Percentiles rank a stretch among this genome's conserved stretches.
Conservation (phyloP, 2,888 invertebrate genomes). For the Erebia palarica region DNA sequence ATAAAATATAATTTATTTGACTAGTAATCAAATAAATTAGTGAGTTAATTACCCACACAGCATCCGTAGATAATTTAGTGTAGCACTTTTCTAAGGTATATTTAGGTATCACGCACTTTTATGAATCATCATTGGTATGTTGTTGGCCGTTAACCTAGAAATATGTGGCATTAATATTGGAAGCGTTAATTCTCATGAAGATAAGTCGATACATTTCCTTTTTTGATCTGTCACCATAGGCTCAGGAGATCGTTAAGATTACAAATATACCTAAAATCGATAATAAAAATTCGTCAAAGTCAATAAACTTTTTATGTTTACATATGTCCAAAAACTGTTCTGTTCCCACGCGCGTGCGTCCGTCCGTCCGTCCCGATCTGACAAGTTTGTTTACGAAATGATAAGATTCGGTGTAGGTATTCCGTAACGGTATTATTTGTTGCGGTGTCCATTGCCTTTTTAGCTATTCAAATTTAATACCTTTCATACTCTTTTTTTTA, state of each 20-base stretch:
- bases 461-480: conserved; percentile 23
- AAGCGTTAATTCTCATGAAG: background rate
- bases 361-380: conserved; percentile 30
- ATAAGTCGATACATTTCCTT: background rate
- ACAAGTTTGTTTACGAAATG: conserved; percentile 40
- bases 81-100: too few species aligned
- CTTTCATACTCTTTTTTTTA: background rate
- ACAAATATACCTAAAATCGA: conserved; percentile 5
- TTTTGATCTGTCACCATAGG: background rate
- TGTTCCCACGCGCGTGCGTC: conserved; percentile 46
- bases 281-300: conserved; percentile 32
- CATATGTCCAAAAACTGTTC: conserved; percentile 43
- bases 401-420: conserved; percentile 31
- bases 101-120: too few species aligned
- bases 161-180: background rate
- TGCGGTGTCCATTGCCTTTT: conserved; percentile 20
- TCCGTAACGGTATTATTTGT: conserved; percentile 32
- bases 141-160: too few species aligned
- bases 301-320: conserved; percentile 45
- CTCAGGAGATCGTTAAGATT: conserved; percentile 1
- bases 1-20: too few species aligned
- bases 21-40: too few species aligned
- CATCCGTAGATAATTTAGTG: too few species aligned
- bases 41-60: too few species aligned
- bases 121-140: too few species aligned